Percentiles rank a stretch among this genome's conserved stretches.
Conservation (phyloP, 2,888 invertebrate genomes). For the Brenthis hecate region DNA sequence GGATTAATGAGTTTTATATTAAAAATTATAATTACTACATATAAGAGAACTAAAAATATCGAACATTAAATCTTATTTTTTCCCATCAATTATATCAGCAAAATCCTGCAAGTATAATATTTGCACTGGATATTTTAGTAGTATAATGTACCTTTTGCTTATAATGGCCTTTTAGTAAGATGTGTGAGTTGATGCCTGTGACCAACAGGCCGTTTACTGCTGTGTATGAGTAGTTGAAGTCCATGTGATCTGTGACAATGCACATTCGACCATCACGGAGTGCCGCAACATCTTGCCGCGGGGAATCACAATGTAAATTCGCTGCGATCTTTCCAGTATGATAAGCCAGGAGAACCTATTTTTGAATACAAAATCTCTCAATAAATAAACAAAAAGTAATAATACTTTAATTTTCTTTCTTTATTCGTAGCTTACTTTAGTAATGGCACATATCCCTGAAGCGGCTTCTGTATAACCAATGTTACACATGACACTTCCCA, state of each 20-base stretch:
- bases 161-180: slow-evolving; percentile 58
- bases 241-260: slow-evolving; percentile 82
- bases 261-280: slow-evolving; percentile 77
- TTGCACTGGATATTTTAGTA: too few species aligned
- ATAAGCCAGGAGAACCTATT: slow-evolving; percentile 82
- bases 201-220: slow-evolving; percentile 63
- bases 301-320: slow-evolving; percentile 86
- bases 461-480: slow-evolving; percentile 71
- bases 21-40: too few species aligned
- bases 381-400: background rate
- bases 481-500: slow-evolving; percentile 79
- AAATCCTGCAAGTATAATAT: too few species aligned
- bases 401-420: too few species aligned
- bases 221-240: slow-evolving; percentile 76
- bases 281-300: slow-evolving; percentile 77
- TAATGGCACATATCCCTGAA: slow-evolving; percentile 79
- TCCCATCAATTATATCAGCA: too few species aligned
- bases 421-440: slow-evolving; percentile 67
- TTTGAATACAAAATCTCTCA: slow-evolving; percentile 39
- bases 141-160: slow-evolving; percentile 63
- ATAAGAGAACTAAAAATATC: too few species aligned
- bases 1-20: too few species aligned
- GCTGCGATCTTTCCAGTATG: slow-evolving; percentile 86
- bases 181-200: slow-evolving; percentile 62
- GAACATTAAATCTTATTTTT: too few species aligned